phyloP scores from a whole-genome alignment of 2,113 vertebrate genomes.

The Diglossa brunneiventris region DNA sequence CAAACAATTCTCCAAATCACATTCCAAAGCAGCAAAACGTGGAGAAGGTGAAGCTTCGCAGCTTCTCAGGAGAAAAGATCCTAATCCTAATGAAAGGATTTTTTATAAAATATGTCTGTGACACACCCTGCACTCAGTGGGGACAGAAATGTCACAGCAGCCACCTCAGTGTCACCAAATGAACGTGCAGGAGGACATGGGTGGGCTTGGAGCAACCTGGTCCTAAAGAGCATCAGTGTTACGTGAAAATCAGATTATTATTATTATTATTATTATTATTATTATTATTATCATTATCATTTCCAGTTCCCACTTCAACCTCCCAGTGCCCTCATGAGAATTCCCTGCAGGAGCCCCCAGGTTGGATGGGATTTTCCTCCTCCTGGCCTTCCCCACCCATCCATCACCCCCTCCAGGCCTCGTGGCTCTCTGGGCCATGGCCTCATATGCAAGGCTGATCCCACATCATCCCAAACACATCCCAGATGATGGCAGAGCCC shows the following conservation, averaged over 20 bases:
- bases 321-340: background rate
- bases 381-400: background rate
- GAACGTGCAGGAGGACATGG: fast-evolving
- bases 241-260: background rate
- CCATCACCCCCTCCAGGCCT: too few species aligned
- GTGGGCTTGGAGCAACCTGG: background rate
- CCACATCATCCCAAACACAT: background rate
- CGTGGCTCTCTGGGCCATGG: too few species aligned
- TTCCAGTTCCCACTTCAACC: background rate
- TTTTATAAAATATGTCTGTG: too few species aligned
- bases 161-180: background rate
- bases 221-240: too few species aligned
- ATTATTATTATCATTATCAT: background rate
- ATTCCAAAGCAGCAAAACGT: too few species aligned
- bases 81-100: too few species aligned
- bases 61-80: too few species aligned
- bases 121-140: background rate
- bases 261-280: background rate
- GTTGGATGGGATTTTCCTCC: background rate
- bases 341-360: background rate
- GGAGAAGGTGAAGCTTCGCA: too few species aligned
- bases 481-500: background rate
- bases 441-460: background rate
- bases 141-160: background rate
- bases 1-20: too few species aligned